phyloP scores from a whole-genome alignment of 1,140 invertebrate genomes.

The Meteorus sp. region DNA sequence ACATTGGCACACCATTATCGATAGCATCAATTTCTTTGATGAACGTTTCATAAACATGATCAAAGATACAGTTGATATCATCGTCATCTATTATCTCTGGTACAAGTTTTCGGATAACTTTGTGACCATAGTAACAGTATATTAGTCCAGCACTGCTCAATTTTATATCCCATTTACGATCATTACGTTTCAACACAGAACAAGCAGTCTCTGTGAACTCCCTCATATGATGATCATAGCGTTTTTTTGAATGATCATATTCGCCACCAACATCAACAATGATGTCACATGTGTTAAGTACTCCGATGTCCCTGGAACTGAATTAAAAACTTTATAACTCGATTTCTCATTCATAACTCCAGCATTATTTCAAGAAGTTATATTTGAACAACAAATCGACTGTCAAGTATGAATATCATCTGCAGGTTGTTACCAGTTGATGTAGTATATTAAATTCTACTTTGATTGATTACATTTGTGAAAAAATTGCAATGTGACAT shows the following conservation, averaged over 20 bases:
- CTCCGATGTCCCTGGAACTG: constrained; percentile 63
- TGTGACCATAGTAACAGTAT: constrained; percentile 87
- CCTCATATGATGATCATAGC: constrained; percentile 97
- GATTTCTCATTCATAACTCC: no score
- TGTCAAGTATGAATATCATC: no score
- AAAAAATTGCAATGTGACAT: no score
- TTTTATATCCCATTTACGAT: constrained; percentile 66
- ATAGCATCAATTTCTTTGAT: constrained; percentile 95
- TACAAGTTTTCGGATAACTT: constrained; percentile 68
- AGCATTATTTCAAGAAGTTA: no score
- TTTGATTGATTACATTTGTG: no score
- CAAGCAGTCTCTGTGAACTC: constrained; percentile 68
- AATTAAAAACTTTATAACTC: constrained; percentile 23
- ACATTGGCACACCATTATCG: constrained; percentile 90
- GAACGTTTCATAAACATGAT: constrained; percentile 86
- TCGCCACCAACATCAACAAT: constrained; percentile 95
- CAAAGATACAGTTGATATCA: constrained; percentile 68
- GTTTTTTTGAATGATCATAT: constrained; percentile 75
- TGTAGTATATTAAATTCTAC: no score
- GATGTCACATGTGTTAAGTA: constrained; percentile 85
- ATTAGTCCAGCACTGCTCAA: constrained; percentile 95
- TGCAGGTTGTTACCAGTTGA: no score
- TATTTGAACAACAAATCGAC: no score
- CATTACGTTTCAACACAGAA: constrained; percentile 59
- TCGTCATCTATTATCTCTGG: constrained; percentile 57